A percentile compares a stretch with the other conserved stretches of the same genome.
Evolutionary conservation across 1,140 invertebrate species (phyloP).

Genomic region (Ptiloglossa arizonensis): DNA sequence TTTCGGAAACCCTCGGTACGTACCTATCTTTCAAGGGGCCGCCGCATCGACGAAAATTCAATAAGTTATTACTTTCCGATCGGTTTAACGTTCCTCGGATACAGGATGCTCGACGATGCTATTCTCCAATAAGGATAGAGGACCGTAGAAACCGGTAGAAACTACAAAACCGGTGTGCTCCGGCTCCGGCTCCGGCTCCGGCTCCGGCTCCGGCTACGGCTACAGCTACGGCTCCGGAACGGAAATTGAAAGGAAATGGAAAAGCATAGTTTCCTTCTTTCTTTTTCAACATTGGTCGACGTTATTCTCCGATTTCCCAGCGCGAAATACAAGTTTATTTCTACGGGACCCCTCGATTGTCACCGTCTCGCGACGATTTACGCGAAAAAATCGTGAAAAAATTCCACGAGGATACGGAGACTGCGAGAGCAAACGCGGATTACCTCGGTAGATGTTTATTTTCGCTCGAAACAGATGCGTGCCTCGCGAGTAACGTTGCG

Average conservation of each 20-base stretch:
- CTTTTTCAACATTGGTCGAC: not conserved
- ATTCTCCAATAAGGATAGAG: not conserved
- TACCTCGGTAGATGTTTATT: no score
- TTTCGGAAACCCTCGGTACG: not conserved
- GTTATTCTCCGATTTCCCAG: not conserved
- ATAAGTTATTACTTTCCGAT: slow-evolving; percentile 18
- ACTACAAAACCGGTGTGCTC: no score
- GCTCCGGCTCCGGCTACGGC: no score
- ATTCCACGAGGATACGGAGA: no score
- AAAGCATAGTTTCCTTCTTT: not conserved
- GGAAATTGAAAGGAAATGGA: slow-evolving; percentile 24
- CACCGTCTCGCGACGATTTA: not conserved
- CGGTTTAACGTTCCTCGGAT: not conserved
- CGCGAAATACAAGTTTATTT: slow-evolving; percentile 4
- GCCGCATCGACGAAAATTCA: not conserved
- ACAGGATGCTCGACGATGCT: not conserved
- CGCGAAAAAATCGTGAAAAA: not conserved
- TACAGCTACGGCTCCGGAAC: no score
- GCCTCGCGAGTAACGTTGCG: no score
- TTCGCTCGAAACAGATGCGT: no score
- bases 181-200: no score
- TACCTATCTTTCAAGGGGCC: no score
- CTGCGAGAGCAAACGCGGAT: no score
- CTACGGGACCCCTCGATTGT: not conserved
- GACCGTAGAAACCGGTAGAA: no score